Base-by-base conservation (phyloP, 2,113 vertebrate genomes). In the Ammodytes marinus region DNA sequence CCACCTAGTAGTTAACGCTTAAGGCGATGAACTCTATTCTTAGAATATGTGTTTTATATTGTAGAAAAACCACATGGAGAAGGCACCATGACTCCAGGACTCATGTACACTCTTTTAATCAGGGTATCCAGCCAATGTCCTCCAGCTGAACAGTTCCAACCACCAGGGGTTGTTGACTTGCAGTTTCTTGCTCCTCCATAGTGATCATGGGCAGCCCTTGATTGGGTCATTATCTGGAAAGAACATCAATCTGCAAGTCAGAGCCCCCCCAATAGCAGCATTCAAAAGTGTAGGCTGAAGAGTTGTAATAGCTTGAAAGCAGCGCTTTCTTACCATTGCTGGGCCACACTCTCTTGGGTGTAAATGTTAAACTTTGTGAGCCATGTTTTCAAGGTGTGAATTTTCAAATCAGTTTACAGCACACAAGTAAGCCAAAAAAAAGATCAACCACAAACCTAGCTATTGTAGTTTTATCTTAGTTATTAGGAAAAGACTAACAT, bases 401-500 rank as follows among this genome's bases (percentile, higher is more conserved):
- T 57, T 77, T 80, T 3, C 27, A 39, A 40, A 19, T 63, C 57
- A 53, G 42, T 74, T 84, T 84, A 47, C 66, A 15, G 35, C 40
- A 60, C 27, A 57, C 35, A 73, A 42, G 27, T 42, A 63, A 58
- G 52, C 52, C 75, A 71, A 79, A 69, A 35, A 77, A 35, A 13
- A 27, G 3, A 74, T 63, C 53, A 27, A 53, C 27, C 54, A 45
- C 52, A 83, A 75, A 47, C 39, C 0, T 81, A 85, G 69, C 47
- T 80, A 76, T 74, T 65, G 42, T 69, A 85, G 59, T 69, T 68
- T 75, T 70, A 77, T 60, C 15, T 69, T 12, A 15, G 72, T 73
- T 46, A 66, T 67, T 85, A 80, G 55, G 74, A 52, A 54, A 75
- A 83, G 81, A 85, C 74, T 79, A 89, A 84, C 66, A 70, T 88